phyloP scores from a whole-genome alignment of 1,140 invertebrate species.

The Diachasma alloeum region DNA sequence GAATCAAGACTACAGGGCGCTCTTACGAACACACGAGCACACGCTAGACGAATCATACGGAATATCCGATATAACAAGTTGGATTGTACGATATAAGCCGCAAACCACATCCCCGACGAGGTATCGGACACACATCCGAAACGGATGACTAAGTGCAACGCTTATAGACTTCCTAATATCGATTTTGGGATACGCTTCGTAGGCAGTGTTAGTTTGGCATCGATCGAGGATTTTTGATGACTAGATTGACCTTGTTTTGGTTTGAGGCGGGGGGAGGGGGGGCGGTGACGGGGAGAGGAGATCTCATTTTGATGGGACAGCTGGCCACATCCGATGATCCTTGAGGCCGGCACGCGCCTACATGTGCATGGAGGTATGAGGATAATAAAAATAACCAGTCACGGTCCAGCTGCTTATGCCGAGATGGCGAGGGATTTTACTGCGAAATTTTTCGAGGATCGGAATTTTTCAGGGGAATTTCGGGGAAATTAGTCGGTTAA shows the following conservation, averaged over 20 bases:
- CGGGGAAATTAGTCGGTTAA: no score
- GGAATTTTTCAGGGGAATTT: not conserved
- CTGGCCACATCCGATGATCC: constrained; percentile 30
- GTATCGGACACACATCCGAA: constrained; percentile 13
- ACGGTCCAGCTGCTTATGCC: constrained; percentile 48
- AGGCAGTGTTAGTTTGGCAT: not conserved
- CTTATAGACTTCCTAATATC: not conserved
- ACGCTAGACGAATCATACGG: constrained; percentile 2
- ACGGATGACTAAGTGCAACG: constrained; percentile 6
- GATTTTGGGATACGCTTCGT: not conserved
- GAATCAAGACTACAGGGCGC: constrained; percentile 52
- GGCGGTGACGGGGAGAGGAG: not conserved
- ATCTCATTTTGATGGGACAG: constrained; percentile 27
- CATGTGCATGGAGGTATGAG: constrained; percentile 14
- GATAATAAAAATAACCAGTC: constrained; percentile 47
- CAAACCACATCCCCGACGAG: constrained; percentile 18
- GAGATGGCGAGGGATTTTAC: constrained; percentile 21
- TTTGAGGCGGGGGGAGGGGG: not conserved
- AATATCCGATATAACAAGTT: constrained; percentile 22
- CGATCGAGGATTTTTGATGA: not conserved
- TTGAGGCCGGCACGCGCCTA: constrained; percentile 28
- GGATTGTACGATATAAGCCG: constrained; percentile 1
- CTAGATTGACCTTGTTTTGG: not conserved
- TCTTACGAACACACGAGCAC: constrained; percentile 3
- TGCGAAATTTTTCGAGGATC: not conserved